These are phyloP conservation scores for Brachionus manjavacas DNA, from an alignment of 1,140 invertebrate species.

Conservation along the genomic window DNA sequence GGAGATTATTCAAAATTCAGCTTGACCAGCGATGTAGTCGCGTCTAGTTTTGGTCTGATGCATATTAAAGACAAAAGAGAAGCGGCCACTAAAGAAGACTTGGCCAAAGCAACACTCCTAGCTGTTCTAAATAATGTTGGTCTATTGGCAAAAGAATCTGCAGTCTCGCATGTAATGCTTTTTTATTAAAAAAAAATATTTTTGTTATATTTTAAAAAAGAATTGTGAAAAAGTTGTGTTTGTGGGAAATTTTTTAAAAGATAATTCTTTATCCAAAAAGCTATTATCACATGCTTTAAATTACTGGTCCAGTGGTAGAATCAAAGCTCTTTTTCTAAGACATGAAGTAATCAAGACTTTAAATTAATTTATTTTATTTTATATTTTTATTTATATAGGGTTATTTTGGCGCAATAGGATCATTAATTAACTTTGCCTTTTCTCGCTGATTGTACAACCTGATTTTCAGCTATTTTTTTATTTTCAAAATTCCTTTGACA, in stretches of 20 bases:
- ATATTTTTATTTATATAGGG: constrained; percentile 17
- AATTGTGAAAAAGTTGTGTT: constrained; percentile 73
- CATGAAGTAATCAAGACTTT: constrained; percentile 70
- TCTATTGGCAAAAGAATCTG: constrained; percentile 92
- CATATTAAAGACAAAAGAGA: constrained; percentile 75
- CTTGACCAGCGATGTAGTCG: constrained; percentile 84
- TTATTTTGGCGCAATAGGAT: constrained; percentile 40
- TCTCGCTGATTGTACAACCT: not conserved
- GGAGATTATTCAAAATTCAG: constrained; percentile 88
- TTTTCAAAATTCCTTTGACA: no score
- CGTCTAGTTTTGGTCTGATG: constrained; percentile 89
- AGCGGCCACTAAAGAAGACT: constrained; percentile 74
- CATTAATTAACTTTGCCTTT: constrained; percentile 4
- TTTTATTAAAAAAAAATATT: not conserved
- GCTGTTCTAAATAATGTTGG: constrained; percentile 99
- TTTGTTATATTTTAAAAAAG: constrained; percentile 57
- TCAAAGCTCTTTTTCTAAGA: constrained; percentile 91
- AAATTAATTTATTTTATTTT: not conserved
- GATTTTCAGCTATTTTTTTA: not conserved
- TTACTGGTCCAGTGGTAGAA: constrained; percentile 90
- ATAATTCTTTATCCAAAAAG: constrained; percentile 95
- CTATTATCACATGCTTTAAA: constrained; percentile 94
- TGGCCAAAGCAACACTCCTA: constrained; percentile 87
- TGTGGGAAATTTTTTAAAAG: constrained; percentile 92
- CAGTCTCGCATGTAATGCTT: constrained; percentile 74